phyloP scores from a whole-genome alignment of 2,888 invertebrate genomes.

The Orthosia gothica region DNA sequence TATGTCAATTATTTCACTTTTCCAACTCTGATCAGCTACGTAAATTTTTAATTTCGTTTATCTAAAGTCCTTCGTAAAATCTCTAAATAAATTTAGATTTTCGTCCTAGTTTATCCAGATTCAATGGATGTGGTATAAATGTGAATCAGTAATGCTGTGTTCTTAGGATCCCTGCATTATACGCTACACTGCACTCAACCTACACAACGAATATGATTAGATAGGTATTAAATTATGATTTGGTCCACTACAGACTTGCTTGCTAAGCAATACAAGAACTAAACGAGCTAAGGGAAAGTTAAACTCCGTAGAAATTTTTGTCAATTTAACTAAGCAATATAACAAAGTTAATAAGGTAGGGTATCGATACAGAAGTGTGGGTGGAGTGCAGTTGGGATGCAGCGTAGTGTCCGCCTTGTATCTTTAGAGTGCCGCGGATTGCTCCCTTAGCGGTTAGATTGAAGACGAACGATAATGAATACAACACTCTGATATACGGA shows the following conservation, averaged over 20 bases:
- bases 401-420: conserved; percentile 89
- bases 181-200: conserved; percentile 81
- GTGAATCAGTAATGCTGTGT: conserved; percentile 88
- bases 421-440: conserved; percentile 87
- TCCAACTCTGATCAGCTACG: conserved; percentile 82
- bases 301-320: conserved; percentile 30
- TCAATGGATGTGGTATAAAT: conserved; percentile 89
- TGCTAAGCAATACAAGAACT: conserved; percentile 26
- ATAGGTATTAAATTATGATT: conserved; percentile 39
- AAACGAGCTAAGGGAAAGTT: conserved; percentile 6
- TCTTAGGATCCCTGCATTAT: conserved; percentile 84
- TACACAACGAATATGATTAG: conserved; percentile 45
- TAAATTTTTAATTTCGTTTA: conserved; percentile 71
- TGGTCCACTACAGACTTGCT: conserved; percentile 20
- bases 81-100: conserved; percentile 82
- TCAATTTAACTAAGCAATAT: conserved; percentile 53
- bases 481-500: conserved; percentile 72
- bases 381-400: conserved; percentile 80
- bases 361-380: conserved; percentile 36
- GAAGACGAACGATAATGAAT: conserved; percentile 81
- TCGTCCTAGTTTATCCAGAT: conserved; percentile 85
- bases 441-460: conserved; percentile 88
- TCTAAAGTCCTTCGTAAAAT: conserved; percentile 76
- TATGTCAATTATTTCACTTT: conserved; percentile 91
- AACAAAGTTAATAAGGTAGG: conserved; percentile 36